Evolutionary conservation across 1,140 invertebrate genomes (phyloP).

Genomic region (Zeugodacus cucurbitae): DNA sequence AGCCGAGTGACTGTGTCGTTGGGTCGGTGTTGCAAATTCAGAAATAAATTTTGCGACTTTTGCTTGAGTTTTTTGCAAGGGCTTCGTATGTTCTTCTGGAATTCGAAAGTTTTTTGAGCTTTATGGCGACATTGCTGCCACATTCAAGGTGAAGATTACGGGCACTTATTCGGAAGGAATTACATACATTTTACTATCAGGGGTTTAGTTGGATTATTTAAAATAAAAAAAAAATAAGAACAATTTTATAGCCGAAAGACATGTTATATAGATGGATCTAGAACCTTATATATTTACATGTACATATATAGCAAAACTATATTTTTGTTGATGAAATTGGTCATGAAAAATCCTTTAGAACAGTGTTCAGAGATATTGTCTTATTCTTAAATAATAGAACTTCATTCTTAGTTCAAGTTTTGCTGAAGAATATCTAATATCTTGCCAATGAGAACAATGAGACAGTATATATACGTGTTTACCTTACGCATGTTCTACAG

Average conservation of each 20-base stretch:
- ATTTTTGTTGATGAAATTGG: too few relatives aligned
- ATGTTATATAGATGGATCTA: too few relatives aligned
- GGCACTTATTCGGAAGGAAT: background rate
- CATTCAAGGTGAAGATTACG: conserved; percentile 22
- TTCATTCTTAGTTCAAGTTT: too few relatives aligned
- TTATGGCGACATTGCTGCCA: background rate
- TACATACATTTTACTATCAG: background rate
- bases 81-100: conserved; percentile 48
- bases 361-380: too few relatives aligned
- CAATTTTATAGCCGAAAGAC: background rate
- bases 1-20: background rate
- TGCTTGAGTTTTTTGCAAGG: background rate
- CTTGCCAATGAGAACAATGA: too few relatives aligned
- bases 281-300: too few relatives aligned
- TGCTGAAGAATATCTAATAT: too few relatives aligned
- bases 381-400: too few relatives aligned
- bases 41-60: background rate
- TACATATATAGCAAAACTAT: too few relatives aligned
- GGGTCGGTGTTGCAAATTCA: background rate
- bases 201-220: background rate
- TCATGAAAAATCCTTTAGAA: too few relatives aligned
- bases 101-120: conserved; percentile 37
- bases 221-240: background rate
- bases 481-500: too few relatives aligned
- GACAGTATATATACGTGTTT: too few relatives aligned